These are phyloP conservation scores for Sander lucioperca DNA, from an alignment of 2,113 vertebrate genomes.

Conservation along the genomic window DNA sequence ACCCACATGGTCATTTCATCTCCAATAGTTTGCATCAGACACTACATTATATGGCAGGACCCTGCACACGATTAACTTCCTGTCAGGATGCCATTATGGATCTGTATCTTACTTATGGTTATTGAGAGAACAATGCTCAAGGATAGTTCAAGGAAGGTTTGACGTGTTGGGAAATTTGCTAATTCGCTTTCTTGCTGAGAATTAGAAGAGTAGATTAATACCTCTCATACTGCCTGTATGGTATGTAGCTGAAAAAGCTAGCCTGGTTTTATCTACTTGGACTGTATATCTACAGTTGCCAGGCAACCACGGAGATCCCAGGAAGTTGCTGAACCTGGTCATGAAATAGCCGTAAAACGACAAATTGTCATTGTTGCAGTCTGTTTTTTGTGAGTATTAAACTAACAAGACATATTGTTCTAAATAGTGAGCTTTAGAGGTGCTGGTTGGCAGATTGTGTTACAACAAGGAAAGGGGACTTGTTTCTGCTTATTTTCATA, in stretches of 20 bases:
- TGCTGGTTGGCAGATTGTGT: background rate
- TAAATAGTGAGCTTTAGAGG: background rate
- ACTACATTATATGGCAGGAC: background rate
- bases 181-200: background rate
- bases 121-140: background rate
- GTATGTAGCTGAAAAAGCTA: background rate
- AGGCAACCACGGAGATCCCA: background rate
- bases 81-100: background rate
- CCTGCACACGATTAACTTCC: background rate
- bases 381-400: no score
- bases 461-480: background rate
- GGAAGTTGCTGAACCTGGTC: background rate
- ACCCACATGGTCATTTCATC: conserved; percentile 15
- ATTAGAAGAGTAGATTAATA: background rate
- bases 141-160: background rate
- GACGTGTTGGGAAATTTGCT: background rate
- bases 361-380: background rate
- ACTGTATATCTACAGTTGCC: background rate
- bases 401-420: background rate
- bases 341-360: no score
- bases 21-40: conserved; percentile 15
- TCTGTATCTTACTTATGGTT: background rate
- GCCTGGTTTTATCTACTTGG: no score
- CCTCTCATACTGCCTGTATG: background rate
- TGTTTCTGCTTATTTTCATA: background rate